Conservation (phyloP, 2,113 vertebrate genomes). For the Gallinago paraguaiae region DNA sequence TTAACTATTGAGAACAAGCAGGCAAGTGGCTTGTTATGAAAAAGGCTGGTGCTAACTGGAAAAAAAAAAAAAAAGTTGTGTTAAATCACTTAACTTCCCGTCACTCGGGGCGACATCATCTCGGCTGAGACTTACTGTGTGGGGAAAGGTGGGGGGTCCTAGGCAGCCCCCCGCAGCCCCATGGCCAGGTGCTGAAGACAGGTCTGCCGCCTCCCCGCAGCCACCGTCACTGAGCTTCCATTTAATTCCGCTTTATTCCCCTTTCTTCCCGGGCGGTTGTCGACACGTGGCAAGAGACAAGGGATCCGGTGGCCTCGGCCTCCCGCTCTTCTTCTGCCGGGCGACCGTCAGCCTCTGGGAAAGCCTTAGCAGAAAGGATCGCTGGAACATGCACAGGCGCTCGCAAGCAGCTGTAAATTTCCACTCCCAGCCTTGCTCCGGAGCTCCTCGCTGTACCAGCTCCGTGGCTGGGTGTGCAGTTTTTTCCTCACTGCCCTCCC, state of each 20-base stretch:
- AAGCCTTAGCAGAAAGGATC: conserved; percentile 61
- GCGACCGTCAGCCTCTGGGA: conserved; percentile 50
- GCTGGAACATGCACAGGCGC: conserved; percentile 44
- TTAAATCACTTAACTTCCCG: background rate
- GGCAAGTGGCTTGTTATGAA: background rate
- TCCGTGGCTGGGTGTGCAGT: conserved; percentile 20
- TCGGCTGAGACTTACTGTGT: conserved; percentile 64
- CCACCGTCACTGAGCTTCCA: conserved; percentile 41
- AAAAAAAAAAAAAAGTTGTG: background rate
- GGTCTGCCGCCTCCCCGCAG: conserved; percentile 55
- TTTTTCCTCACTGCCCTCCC: background rate
- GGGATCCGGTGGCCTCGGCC: background rate
- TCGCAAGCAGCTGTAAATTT: conserved; percentile 78
- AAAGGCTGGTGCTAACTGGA: background rate
- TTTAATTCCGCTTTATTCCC: background rate
- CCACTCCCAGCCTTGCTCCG: conserved; percentile 72
- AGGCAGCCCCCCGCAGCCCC: conserved; percentile 54
- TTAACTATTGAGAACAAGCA: conserved; percentile 3
- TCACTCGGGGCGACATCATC: background rate
- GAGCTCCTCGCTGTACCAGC: conserved; percentile 67
- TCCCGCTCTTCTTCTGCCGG: conserved; percentile 37
- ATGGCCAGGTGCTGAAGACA: conserved; percentile 76
- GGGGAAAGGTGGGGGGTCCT: conserved; percentile 46
- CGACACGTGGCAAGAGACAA: background rate
- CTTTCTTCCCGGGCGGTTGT: background rate